Conservation (phyloP, 2,797 vertebrate genomes). For the Hephaestus fuliginosus region DNA sequence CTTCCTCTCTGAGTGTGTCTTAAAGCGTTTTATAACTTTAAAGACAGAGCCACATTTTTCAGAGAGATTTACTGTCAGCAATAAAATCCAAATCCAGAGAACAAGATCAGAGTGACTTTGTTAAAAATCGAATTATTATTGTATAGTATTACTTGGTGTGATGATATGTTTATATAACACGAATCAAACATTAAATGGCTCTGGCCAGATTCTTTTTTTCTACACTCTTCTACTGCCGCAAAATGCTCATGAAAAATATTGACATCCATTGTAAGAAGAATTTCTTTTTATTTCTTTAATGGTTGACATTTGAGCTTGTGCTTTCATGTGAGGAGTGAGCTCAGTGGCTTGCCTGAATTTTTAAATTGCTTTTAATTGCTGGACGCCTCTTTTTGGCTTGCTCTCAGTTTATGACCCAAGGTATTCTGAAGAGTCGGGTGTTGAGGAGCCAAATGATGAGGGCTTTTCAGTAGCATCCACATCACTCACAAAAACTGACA, state of each 20-base stretch:
- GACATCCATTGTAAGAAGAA: background rate
- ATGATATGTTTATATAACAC: background rate
- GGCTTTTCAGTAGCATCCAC: constrained; percentile 19
- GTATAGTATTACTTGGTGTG: background rate
- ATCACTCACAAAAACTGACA: constrained; percentile 41
- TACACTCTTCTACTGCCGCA: background rate
- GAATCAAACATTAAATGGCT: background rate
- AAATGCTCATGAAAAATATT: background rate
- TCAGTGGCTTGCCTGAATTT: background rate
- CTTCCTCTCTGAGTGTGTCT: background rate
- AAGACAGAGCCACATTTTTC: background rate
- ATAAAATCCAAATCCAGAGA: constrained; percentile 2
- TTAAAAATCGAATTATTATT: background rate
- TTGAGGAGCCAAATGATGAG: constrained; percentile 18
- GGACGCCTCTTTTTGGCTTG: background rate
- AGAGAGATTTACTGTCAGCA: background rate
- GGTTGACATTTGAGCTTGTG: background rate
- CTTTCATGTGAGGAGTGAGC: background rate
- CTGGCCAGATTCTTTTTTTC: background rate
- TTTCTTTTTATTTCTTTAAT: background rate
- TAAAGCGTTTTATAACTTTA: background rate
- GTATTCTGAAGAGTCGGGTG: constrained; percentile 19
- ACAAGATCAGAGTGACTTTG: background rate
- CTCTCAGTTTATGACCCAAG: constrained; percentile 11
- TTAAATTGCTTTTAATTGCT: background rate